A percentile compares a stretch with the other conserved stretches of the same genome.
Evolutionary conservation across 2,113 vertebrate species (phyloP).

Genomic region (Drymodes brunneopygia): DNA sequence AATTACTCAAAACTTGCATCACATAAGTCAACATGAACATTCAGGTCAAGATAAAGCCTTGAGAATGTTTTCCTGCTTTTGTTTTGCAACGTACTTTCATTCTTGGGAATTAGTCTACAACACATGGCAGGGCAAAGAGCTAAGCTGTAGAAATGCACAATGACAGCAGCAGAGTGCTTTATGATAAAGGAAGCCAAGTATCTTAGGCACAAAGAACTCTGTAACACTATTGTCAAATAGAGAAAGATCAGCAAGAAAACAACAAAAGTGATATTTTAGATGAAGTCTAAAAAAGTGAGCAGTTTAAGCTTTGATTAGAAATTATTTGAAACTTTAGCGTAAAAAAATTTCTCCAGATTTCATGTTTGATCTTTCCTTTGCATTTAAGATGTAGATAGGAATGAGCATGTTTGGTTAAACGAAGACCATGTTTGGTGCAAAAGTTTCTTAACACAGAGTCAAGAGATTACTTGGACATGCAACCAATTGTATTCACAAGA

Average conservation of each 20-base stretch:
- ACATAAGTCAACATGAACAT: not conserved
- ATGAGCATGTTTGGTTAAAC: not conserved
- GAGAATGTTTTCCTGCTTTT: not conserved
- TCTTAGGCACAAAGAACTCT: not conserved
- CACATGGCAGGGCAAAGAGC: not conserved
- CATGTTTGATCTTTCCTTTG: not conserved
- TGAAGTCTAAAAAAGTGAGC: not conserved
- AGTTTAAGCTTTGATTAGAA: not conserved
- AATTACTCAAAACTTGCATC: conserved; percentile 53
- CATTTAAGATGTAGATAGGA: not conserved
- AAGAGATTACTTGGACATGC: not conserved
- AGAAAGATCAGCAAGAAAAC: not conserved
- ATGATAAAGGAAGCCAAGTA: not conserved
- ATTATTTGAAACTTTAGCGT: not conserved
- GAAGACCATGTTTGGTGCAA: not conserved
- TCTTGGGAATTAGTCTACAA: not conserved
- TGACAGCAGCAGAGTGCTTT: not conserved
- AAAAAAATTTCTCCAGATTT: not conserved
- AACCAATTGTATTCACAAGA: not conserved
- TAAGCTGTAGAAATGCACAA: not conserved
- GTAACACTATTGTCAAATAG: accelerated
- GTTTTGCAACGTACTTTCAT: not conserved
- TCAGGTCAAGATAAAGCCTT: conserved; percentile 42
- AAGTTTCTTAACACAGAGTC: not conserved
- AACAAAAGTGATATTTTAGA: not conserved